Percentiles rank a stretch among this genome's conserved stretches.
These are phyloP conservation scores for Drosophila rufa DNA, from an alignment of 1,140 invertebrate genomes.

Conservation along the genomic window DNA sequence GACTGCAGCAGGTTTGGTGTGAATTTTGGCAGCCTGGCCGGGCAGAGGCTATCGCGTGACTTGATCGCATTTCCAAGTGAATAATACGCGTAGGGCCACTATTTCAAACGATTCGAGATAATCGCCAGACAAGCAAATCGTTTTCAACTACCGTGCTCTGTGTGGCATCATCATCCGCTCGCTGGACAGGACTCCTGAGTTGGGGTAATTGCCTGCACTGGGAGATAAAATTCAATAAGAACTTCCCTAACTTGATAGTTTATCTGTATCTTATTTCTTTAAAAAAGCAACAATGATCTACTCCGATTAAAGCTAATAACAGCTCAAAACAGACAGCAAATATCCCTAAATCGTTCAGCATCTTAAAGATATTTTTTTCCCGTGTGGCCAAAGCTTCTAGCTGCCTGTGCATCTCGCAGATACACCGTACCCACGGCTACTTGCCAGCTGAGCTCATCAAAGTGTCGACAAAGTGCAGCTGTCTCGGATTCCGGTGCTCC, in stretches of 20 bases:
- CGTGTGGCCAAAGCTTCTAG: conserved; percentile 27
- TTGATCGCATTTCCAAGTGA: conserved; percentile 60
- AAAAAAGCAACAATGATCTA: not conserved
- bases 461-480: conserved; percentile 72
- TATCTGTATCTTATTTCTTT: too few species aligned
- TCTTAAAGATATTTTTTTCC: not conserved
- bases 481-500: conserved; percentile 23
- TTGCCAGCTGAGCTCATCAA: conserved; percentile 69
- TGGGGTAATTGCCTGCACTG: conserved; percentile 32
- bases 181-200: conserved; percentile 32
- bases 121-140: conserved; percentile 62
- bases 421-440: conserved; percentile 31
- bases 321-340: not conserved
- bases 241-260: not conserved
- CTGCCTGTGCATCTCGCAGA: conserved; percentile 44
- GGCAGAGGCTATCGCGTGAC: conserved; percentile 48
- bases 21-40: conserved; percentile 55
- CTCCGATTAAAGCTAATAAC: conserved; percentile 1
- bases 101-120: conserved; percentile 56
- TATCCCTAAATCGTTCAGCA: not conserved
- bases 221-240: conserved; percentile 1
- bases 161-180: conserved; percentile 47
- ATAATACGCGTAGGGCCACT: conserved; percentile 49
- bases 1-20: conserved; percentile 29
- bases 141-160: conserved; percentile 57